phyloP scores from a whole-genome alignment of 2,888 invertebrate species.

The Osedax frankpressi region DNA sequence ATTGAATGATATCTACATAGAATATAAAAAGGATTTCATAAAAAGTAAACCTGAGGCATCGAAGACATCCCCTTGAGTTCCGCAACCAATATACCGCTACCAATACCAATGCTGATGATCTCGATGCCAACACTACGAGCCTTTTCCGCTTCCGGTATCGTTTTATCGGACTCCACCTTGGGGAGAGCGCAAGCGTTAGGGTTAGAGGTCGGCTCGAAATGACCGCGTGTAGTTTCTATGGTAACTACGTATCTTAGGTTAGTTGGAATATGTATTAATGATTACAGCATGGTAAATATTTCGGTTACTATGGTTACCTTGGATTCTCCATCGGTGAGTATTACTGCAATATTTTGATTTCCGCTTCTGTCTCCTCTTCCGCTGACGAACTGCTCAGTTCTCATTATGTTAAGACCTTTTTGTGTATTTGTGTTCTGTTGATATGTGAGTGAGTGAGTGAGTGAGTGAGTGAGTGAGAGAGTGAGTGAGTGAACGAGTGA shows the following conservation, averaged over 20 bases:
- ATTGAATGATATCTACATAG: no score
- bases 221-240: no score
- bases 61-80: slow-evolving; percentile 6
- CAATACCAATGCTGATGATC: slow-evolving; percentile 1
- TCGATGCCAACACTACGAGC: neutral
- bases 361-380: neutral
- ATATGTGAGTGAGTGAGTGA: no score
- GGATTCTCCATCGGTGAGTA: slow-evolving; percentile 5
- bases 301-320: no score
- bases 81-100: neutral
- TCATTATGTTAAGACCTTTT: neutral
- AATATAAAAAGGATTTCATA: no score
- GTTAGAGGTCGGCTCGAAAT: no score
- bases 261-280: no score
- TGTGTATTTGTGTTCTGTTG: slow-evolving; percentile 5
- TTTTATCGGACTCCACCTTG: neutral
- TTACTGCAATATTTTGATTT: neutral
- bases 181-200: no score
- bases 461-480: no score
- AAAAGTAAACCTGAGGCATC: slow-evolving; percentile 1
- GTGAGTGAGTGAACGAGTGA: no score
- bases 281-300: no score
- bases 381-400: neutral
- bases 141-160: slow-evolving; percentile 3
- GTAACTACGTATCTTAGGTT: no score